Evolutionary conservation across 2,888 invertebrate genomes (phyloP).

Genomic region (Drosophila niveifrons): DNA sequence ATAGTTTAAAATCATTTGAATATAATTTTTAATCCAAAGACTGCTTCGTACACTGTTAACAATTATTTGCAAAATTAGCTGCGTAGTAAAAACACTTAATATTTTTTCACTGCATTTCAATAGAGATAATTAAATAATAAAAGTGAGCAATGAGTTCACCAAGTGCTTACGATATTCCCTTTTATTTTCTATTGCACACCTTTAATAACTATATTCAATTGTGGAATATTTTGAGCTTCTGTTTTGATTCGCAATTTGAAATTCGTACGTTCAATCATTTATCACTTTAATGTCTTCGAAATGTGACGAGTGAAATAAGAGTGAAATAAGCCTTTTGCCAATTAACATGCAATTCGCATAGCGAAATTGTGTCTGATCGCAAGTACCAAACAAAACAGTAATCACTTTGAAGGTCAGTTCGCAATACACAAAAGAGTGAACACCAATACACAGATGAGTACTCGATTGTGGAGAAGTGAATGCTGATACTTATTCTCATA

Average conservation of each 20-base stretch:
- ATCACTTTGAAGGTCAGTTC: conserved; percentile 65
- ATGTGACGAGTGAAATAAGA: conserved; percentile 26
- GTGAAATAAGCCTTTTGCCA: conserved; percentile 33
- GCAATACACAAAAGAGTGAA: conserved; percentile 12
- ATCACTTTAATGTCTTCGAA: conserved; percentile 58
- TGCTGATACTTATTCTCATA: not conserved
- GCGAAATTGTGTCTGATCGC: conserved; percentile 31
- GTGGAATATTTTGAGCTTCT: not conserved
- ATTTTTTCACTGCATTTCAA: not conserved
- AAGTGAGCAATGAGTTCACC: conserved; percentile 63
- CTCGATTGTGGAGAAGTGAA: conserved; percentile 1
- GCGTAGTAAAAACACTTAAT: not conserved
- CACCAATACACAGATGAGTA: not conserved
- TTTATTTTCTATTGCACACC: not conserved
- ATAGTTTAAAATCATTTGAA: too few species aligned
- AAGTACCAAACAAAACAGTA: conserved; percentile 41
- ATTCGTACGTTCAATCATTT: conserved; percentile 48
- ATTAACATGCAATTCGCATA: conserved; percentile 70
- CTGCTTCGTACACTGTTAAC: not conserved
- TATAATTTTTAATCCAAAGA: too few species aligned
- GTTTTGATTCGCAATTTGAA: conserved; percentile 20
- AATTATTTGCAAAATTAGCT: not conserved
- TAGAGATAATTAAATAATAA: not conserved
- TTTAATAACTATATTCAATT: conserved; percentile 5
- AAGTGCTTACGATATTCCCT: not conserved